These are phyloP conservation scores for Microchirus variegatus DNA, from an alignment of 2,797 vertebrate genomes.

Conservation along the genomic window DNA sequence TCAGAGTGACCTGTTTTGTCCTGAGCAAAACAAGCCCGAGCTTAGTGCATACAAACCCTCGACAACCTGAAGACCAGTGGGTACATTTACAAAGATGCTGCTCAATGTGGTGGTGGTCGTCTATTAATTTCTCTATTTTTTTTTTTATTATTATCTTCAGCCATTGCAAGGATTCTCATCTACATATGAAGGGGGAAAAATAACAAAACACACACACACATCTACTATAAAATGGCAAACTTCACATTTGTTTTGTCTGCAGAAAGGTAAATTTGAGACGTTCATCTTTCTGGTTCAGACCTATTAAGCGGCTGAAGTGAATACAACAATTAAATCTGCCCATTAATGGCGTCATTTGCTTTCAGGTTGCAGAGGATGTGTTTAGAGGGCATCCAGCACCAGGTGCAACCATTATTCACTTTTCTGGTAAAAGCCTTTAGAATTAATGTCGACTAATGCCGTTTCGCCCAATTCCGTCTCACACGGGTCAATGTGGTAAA, in stretches of 20 bases:
- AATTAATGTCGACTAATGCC: constrained; percentile 23
- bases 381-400: constrained; percentile 55
- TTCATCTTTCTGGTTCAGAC: constrained; percentile 23
- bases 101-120: constrained; percentile 23
- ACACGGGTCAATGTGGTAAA: constrained; percentile 64
- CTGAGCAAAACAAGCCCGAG: constrained; percentile 79
- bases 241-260: constrained; percentile 16
- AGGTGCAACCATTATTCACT: constrained; percentile 35
- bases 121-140: not conserved
- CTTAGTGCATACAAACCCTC: constrained; percentile 74
- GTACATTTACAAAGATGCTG: constrained; percentile 39
- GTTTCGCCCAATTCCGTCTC: constrained; percentile 53
- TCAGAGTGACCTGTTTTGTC: constrained; percentile 70
- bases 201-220: not conserved
- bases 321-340: constrained; percentile 33
- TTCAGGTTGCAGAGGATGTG: constrained; percentile 29
- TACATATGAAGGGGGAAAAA: not conserved
- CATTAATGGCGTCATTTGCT: constrained; percentile 35
- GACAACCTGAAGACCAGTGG: constrained; percentile 41
- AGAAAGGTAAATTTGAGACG: constrained; percentile 12
- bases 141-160: not conserved
- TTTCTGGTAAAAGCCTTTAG: constrained; percentile 30
- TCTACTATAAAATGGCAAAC: constrained; percentile 11
- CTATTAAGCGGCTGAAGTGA: constrained; percentile 33
- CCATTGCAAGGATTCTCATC: constrained; percentile 2